These are phyloP conservation scores for Acinonyx jubatus DNA, from an alignment of 2,113 vertebrate genomes.

Conservation along the genomic window DNA sequence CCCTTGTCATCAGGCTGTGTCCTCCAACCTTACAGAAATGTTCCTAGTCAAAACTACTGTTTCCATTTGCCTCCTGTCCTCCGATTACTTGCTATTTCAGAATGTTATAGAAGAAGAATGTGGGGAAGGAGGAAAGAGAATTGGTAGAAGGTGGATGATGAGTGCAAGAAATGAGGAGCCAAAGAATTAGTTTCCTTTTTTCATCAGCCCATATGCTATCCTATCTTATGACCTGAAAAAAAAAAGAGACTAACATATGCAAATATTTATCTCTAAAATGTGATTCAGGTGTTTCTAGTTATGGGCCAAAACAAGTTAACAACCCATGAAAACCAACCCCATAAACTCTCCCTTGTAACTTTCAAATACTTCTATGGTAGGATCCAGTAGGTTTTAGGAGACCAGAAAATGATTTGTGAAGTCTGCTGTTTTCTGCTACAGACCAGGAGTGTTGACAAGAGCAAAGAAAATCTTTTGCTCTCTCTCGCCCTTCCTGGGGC, in stretches of 20 bases:
- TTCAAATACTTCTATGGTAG: background rate
- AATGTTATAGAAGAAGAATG: background rate
- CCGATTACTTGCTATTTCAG: background rate
- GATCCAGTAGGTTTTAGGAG: conserved; percentile 24
- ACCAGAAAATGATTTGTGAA: background rate
- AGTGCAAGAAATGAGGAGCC: background rate
- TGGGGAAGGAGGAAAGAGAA: background rate
- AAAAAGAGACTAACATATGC: background rate
- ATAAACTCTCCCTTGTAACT: background rate
- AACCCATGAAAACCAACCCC: background rate
- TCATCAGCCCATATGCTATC: background rate
- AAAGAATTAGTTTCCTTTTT: background rate
- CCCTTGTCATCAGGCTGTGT: background rate
- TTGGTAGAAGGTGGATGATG: background rate
- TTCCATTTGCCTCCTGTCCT: background rate
- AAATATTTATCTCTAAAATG: conserved; percentile 55
- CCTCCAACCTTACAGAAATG: background rate
- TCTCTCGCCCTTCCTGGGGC: conserved; percentile 16
- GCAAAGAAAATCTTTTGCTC: background rate
- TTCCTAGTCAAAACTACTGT: background rate
- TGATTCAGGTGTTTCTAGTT: background rate
- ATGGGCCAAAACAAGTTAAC: background rate
- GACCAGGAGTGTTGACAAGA: conserved; percentile 24
- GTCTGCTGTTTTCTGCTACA: background rate
- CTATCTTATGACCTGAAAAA: background rate